These are phyloP conservation scores for Melikaiella ostensackeni DNA, from an alignment of 2,888 invertebrate genomes.

Conservation along the genomic window DNA sequence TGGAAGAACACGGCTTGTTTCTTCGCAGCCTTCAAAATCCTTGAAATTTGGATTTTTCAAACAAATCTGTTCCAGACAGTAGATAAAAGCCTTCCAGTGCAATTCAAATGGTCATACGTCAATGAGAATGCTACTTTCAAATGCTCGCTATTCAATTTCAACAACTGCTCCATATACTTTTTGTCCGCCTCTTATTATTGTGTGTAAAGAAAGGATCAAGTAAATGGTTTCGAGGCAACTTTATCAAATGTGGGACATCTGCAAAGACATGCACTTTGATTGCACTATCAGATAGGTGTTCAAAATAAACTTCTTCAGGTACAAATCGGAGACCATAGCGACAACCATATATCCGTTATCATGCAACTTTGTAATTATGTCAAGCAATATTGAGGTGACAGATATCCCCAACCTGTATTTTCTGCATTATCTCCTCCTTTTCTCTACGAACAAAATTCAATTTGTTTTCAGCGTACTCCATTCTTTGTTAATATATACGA, in stretches of 20 bases:
- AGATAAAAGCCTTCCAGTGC: constrained; percentile 40
- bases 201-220: neutral
- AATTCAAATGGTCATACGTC: constrained; percentile 52
- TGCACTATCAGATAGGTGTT: neutral
- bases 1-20: neutral
- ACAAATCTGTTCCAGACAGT: neutral
- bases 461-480: too few relatives aligned
- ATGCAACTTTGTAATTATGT: too few relatives aligned
- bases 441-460: too few relatives aligned
- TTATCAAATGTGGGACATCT: constrained; percentile 33
- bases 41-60: neutral
- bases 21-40: neutral
- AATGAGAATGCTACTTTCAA: constrained; percentile 52
- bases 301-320: neutral
- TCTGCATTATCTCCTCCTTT: too few relatives aligned
- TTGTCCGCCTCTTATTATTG: neutral
- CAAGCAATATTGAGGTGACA: too few relatives aligned
- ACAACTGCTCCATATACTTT: neutral
- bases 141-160: constrained; percentile 34
- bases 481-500: too few relatives aligned
- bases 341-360: too few relatives aligned
- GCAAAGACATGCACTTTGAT: constrained; percentile 40
- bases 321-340: too few relatives aligned
- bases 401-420: too few relatives aligned
- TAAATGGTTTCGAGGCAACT: constrained; percentile 33